Base-by-base conservation (phyloP, 2,888 invertebrate genomes). In the Drosophila neotestacea region DNA sequence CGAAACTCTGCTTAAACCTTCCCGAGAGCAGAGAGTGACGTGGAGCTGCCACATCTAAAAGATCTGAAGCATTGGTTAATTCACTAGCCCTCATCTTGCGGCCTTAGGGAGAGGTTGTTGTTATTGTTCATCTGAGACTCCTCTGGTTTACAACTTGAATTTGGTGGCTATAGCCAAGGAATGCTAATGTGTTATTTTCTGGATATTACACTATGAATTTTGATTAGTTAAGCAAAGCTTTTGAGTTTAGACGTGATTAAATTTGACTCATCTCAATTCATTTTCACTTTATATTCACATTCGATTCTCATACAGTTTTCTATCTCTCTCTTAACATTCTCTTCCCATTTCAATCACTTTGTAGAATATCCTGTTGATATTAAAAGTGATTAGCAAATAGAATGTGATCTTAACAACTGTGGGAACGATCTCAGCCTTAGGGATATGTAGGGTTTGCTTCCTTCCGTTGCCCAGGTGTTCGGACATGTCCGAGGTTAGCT, bases 1-100 rank as follows among this genome's bases (percentile, higher is more conserved):
- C 98, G 92, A 96, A 97, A 91, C 97, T 96, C 94, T 88, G 90
- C 72, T 92, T 92, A 81, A 94, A 96, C 41, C 94, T 94, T 0
- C 94, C 95, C 54, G 94, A 94, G 6, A 95, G 91, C 36, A 93
- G 92, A 0, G 93, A 89, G 85, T 95, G 95, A 4, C 93, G 93
- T 0, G 96, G 96, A 0, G 95, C 94, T 0, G 77, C 75, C 4
- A 93, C 91, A 71, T 94, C 93, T 32, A 65, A 10, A 0, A 54
- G 4, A 0, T 62, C 62, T 6, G 36, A 30, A 0, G 0, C 2
- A 6, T 28, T 4, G 1, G 52, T 41, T 6, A 9, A 0, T 3
- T 2, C 0, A n/a, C 36, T 71, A 0, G 6, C 0, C 6, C 28
- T 6, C 61, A 72, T 72, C 39, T 11, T 10, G 13, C 4, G 2